A percentile compares a stretch with the other conserved stretches of the same genome.
Conservation (phyloP, 1,140 invertebrate species). For the Sycobia sp. region DNA sequence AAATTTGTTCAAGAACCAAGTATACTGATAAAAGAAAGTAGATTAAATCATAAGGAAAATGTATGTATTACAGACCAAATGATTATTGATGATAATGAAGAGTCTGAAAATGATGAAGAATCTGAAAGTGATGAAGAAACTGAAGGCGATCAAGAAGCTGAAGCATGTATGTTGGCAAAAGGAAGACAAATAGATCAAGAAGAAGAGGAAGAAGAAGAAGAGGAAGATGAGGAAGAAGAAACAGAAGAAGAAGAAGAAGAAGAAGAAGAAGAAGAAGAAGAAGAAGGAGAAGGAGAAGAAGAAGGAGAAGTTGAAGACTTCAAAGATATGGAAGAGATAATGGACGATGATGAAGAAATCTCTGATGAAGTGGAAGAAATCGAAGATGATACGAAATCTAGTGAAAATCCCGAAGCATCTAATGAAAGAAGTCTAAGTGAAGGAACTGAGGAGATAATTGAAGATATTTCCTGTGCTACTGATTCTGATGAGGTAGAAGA, state of each 20-base stretch:
- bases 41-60: constrained; percentile 29
- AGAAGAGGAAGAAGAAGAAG: constrained; percentile 38
- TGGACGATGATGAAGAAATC: background rate
- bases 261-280: background rate
- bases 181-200: constrained; percentile 39
- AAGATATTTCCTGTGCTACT: constrained; percentile 49
- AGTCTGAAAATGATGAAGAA: constrained; percentile 46
- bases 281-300: constrained; percentile 16
- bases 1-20: background rate
- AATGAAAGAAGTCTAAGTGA: background rate
- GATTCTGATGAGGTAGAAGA: constrained; percentile 57
- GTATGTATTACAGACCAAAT: too few species aligned
- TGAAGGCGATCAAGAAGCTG: constrained; percentile 44
- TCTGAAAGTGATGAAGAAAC: constrained; percentile 27
- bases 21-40: background rate
- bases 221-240: constrained; percentile 31
- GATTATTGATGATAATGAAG: constrained; percentile 40
- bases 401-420: background rate
- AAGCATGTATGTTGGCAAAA: constrained; percentile 7
- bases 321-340: background rate
- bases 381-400: constrained; percentile 2
- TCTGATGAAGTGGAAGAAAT: constrained; percentile 5
- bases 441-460: background rate
- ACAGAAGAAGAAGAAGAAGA: constrained; percentile 5
- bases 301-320: constrained; percentile 44